These are phyloP conservation scores for Circaetus cinerascens DNA, from an alignment of 2,113 vertebrate genomes.

Conservation along the genomic window DNA sequence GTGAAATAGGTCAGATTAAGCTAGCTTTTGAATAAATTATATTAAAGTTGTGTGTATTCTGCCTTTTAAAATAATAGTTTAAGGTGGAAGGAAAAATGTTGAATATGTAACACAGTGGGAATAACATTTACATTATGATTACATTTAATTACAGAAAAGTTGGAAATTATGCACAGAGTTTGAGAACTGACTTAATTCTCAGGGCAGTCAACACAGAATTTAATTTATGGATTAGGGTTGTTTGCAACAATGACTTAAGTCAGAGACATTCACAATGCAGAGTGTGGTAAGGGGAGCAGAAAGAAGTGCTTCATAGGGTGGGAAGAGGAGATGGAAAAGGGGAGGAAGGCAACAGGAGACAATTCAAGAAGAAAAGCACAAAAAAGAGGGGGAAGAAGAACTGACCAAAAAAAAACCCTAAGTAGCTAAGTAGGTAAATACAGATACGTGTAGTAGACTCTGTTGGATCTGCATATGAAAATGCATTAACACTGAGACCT, in stretches of 20 bases:
- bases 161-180: slow-evolving; percentile 25
- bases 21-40: neutral
- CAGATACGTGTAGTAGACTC: neutral
- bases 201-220: neutral
- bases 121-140: slow-evolving; percentile 22
- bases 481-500: neutral
- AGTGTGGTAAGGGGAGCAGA: neutral
- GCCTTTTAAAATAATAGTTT: neutral
- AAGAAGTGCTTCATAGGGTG: neutral
- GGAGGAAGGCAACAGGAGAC: neutral
- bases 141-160: slow-evolving; percentile 29
- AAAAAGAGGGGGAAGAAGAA: neutral
- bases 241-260: neutral
- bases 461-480: neutral
- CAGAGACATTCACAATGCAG: neutral
- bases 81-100: slow-evolving; percentile 4
- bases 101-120: neutral
- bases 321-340: neutral
- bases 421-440: neutral
- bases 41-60: slow-evolving; percentile 21
- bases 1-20: neutral
- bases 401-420: neutral
- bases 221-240: slow-evolving; percentile 31
- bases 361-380: neutral
- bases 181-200: neutral